phyloP scores from a whole-genome alignment of 2,797 vertebrate species.

The Rousettus madagascariensis region DNA sequence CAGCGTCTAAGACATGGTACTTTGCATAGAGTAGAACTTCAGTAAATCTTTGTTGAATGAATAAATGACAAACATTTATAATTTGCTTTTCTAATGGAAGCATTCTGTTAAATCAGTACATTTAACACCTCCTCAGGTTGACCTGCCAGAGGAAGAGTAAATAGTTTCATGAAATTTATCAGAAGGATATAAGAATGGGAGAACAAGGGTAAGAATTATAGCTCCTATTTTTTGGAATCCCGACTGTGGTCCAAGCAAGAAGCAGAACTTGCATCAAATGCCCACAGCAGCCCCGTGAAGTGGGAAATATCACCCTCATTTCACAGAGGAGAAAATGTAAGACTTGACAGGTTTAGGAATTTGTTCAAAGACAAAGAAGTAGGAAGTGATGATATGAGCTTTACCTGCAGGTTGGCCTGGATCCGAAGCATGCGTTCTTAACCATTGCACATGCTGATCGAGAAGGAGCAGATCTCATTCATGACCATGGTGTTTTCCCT shows the following conservation, averaged over 20 bases:
- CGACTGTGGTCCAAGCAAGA: background rate
- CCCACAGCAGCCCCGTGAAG: background rate
- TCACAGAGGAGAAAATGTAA: background rate
- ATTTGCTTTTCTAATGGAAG: background rate
- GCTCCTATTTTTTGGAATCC: background rate
- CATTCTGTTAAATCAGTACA: background rate
- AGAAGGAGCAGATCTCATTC: background rate
- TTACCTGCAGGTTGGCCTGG: background rate
- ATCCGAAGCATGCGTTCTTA: background rate
- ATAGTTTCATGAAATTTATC: background rate
- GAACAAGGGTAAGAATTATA: background rate
- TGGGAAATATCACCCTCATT: background rate
- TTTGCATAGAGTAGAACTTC: background rate
- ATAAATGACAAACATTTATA: background rate
- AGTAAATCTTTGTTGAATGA: background rate
- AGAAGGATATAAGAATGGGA: background rate
- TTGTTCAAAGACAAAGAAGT: background rate
- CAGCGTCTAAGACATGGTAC: background rate
- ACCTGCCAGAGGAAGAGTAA: background rate
- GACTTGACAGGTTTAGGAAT: background rate
- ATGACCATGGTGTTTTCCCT: rapidly evolving
- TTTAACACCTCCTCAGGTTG: background rate
- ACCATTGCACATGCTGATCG: background rate
- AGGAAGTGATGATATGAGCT: background rate
- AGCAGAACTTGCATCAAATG: background rate